Evolutionary conservation across 1,140 invertebrate species (phyloP), one percentile per base, ranked within the genome.

Genomic region (Platyscapa corneri): DNA sequence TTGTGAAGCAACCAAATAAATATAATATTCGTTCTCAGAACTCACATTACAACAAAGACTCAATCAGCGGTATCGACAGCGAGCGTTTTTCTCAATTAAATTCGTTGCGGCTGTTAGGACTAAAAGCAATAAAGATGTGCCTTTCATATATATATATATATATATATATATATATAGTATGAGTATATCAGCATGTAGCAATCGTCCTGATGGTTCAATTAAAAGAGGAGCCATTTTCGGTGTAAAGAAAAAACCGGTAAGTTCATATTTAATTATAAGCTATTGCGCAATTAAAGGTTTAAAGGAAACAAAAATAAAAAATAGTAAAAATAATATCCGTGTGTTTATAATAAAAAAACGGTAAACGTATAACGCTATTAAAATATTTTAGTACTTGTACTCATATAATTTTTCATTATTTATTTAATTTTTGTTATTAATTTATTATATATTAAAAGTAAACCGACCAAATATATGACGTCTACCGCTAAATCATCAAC

Each of bases 1-100:
- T 53, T 18, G 7, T 46, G 39, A n/a, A 74, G 23, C 70, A 18
- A 32, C 16, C 12, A 49, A 46, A 49, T 49, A 49, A 53, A 76
- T 32, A 32, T 32, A 27, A 32, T 32, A 76, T 0, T 76, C 42
- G 14, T 76, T 53, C 75, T 27, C 6, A 32, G 42, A 76, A 76
- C 30, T 79, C 2, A 23, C 32, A 39, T 60, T 64, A 39, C 5
- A 30, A 74, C 3, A 39, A 74, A 74, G 70, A 23, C 77, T 39
- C 56, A 37, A 72, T 39, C 46, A 39, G 23, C 30, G 70, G 46
- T n/a, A 18, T 70, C 79, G 65, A 49, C 60, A 74, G 5, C 23
- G 18, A 67, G 30, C 16, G 27, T 32, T 67, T 81, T 70, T 70
- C 67, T 82, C 67, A 82, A 82, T 82, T 56, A 82, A 82, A 80